Percentiles rank a stretch among this genome's conserved stretches.
These are phyloP conservation scores for Scomber colias DNA, from an alignment of 2,113 vertebrate species.

Conservation along the genomic window DNA sequence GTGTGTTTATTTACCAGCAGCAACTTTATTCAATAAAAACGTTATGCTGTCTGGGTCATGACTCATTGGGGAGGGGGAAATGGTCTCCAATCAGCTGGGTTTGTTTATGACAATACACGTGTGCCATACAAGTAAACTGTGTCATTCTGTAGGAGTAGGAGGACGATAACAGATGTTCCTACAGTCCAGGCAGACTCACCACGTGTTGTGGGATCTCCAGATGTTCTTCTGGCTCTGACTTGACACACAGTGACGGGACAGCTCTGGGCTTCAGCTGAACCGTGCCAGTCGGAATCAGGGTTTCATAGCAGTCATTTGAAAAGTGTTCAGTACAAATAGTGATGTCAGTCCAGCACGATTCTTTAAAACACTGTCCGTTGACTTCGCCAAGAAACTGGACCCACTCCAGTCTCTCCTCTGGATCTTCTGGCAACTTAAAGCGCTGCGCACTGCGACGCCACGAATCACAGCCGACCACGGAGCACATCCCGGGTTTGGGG, in stretches of 20 bases:
- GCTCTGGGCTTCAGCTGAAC: slow-evolving; percentile 40
- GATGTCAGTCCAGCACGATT: slow-evolving; percentile 47
- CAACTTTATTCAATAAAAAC: no score
- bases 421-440: slow-evolving; percentile 53
- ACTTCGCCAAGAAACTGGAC: slow-evolving; percentile 36
- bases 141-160: no score
- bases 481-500: slow-evolving; percentile 35
- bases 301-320: slow-evolving; percentile 31
- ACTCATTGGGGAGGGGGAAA: no score
- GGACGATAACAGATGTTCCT: no score
- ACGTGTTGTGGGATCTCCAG: background rate
- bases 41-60: no score
- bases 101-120: no score
- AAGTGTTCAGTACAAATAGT: slow-evolving; percentile 60
- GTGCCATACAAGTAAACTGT: no score
- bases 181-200: slow-evolving; percentile 19
- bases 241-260: slow-evolving; percentile 46
- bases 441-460: slow-evolving; percentile 1
- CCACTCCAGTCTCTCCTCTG: slow-evolving; percentile 53
- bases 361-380: slow-evolving; percentile 37
- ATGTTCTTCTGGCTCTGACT: slow-evolving; percentile 10
- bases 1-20: no score
- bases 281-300: background rate
- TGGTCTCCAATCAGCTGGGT: no score
- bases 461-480: slow-evolving; percentile 33